phyloP scores from a whole-genome alignment of 2,797 vertebrate genomes.

The Gambusia yucatana region DNA sequence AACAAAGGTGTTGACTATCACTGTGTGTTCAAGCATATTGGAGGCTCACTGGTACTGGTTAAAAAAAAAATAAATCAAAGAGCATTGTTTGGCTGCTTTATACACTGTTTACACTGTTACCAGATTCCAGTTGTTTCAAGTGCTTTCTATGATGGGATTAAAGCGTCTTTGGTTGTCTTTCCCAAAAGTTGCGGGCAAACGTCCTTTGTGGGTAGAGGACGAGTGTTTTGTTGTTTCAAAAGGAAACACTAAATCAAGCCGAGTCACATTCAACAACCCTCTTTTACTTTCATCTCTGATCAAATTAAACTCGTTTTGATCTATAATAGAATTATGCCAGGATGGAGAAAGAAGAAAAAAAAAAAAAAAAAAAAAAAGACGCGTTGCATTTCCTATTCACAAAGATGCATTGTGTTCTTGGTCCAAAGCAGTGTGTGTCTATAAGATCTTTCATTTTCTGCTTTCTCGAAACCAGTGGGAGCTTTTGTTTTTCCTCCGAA shows the following conservation, averaged over 20 bases:
- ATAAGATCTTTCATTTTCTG: constrained; percentile 28
- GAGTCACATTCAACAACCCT: background rate
- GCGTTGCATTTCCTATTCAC: constrained; percentile 14
- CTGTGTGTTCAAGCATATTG: background rate
- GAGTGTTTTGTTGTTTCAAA: background rate
- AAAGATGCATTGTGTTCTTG: constrained; percentile 20
- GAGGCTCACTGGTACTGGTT: no score
- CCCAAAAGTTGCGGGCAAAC: background rate
- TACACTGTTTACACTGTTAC: background rate
- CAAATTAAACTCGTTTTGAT: constrained; percentile 12
- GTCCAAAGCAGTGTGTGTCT: constrained; percentile 25
- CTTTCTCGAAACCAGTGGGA: constrained; percentile 36
- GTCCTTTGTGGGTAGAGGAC: background rate
- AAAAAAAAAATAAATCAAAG: background rate
- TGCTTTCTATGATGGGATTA: background rate
- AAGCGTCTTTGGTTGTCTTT: background rate
- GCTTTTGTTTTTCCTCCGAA: constrained; percentile 48
- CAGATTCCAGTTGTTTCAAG: background rate
- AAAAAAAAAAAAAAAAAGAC: constrained; percentile 17
- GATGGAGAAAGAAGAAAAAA: background rate
- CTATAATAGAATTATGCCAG: constrained; percentile 4
- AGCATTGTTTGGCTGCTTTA: background rate
- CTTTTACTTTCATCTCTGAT: constrained; percentile 8
- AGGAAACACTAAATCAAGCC: background rate
- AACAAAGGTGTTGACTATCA: background rate